Conservation (phyloP, 2,797 vertebrate species). For the Sphaeramia orbicularis region DNA sequence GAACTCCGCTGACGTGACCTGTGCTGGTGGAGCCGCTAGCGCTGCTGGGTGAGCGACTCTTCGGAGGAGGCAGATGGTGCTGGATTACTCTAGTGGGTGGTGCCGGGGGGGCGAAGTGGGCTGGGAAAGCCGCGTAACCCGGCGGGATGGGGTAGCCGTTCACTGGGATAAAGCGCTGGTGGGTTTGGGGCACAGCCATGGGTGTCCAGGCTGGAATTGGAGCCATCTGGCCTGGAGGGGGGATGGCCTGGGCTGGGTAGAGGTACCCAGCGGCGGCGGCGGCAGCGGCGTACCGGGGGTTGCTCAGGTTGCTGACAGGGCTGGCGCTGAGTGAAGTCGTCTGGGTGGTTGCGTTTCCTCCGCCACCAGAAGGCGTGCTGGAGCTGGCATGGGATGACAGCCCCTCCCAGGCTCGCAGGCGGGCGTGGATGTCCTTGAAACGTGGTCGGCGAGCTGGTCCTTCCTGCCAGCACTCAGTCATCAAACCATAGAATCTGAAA, state of each 20-base stretch:
- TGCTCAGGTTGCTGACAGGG: slow-evolving; percentile 97
- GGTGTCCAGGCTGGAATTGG: slow-evolving; percentile 88
- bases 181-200: slow-evolving; percentile 89
- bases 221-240: slow-evolving; percentile 86
- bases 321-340: slow-evolving; percentile 98
- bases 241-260: slow-evolving; percentile 90
- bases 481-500: slow-evolving; percentile 91
- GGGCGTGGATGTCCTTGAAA: slow-evolving; percentile 95
- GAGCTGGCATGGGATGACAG: slow-evolving; percentile 96
- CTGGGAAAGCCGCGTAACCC: slow-evolving; percentile 95
- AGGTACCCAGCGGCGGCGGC: slow-evolving; percentile 87
- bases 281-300: slow-evolving; percentile 89
- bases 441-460: slow-evolving; percentile 91
- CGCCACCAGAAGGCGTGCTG: slow-evolving; percentile 95
- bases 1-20: slow-evolving; percentile 93
- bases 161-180: slow-evolving; percentile 96
- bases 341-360: slow-evolving; percentile 97
- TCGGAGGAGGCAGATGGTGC: slow-evolving; percentile 97
- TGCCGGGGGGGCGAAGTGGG: slow-evolving; percentile 89
- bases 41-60: slow-evolving; percentile 97
- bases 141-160: slow-evolving; percentile 96
- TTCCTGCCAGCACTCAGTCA: slow-evolving; percentile 99
- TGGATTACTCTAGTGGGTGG: slow-evolving; percentile 91
- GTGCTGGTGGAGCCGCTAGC: slow-evolving; percentile 99
- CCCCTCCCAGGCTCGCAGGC: slow-evolving; percentile 96